Base-by-base conservation (phyloP, 2,797 vertebrate species). In the Pseudopleuronectes americanus region DNA sequence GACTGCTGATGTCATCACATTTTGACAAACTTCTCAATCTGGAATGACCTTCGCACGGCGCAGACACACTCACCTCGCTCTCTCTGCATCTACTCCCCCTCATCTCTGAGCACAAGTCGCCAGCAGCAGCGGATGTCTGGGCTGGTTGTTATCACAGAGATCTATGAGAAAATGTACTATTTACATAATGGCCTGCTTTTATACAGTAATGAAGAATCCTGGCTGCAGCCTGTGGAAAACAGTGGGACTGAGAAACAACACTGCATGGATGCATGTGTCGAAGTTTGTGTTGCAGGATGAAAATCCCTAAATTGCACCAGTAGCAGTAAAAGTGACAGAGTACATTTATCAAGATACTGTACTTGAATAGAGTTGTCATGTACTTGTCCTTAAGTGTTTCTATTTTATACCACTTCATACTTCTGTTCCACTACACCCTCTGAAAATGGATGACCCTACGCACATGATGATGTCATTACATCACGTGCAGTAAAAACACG, bases 21-120 rank as follows among this genome's bases (percentile, higher is more conserved):
- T 96, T 95, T 96, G 95, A 97, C 95, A 97, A 97, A 97, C 95
- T 97, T 97, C 96, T 96, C 96, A 95, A 96, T 96, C 96, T 94
- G 95, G 92, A 94, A 90, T 96, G 96, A 98, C 96, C 96, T 98
- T 96, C 94, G 94, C 94, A 45, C 89, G 88, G 94, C 94, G 94
- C 93, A 94, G 92, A 95, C 95, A 93, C 95, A 93, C 94, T 95
- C 95, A 90, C 94, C 87, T 87, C 76, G 14, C 13, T 19, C 73
- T 84, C 73, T 65, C 80, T 71, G 67, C 74, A 61, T 78, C 63
- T 31, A 14, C 81, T 62, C 55, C 56, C 38, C 60, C 52, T 70
- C 68, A 19, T 76, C 76, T 71, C 71, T 52, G 74, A 75, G 65
- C 68, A 28, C 9, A 67, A 75, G 72, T 59, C 17, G 41, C 71